Conservation (phyloP, 2,797 vertebrate genomes). For the Cichlasoma orientale region DNA sequence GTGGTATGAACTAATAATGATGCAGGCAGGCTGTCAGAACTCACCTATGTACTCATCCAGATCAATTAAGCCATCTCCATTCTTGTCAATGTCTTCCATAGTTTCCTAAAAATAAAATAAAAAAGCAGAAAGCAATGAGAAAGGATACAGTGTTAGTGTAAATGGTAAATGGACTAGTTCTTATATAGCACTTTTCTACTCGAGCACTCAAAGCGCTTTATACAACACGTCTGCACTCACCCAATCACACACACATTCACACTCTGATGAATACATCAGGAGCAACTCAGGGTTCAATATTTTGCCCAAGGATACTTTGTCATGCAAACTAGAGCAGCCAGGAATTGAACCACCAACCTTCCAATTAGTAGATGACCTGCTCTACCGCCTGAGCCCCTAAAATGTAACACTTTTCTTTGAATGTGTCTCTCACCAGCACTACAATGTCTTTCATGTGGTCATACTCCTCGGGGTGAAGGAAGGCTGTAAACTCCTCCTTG, state of each 20-base stretch:
- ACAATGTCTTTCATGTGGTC: slow-evolving; percentile 99
- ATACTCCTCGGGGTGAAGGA: slow-evolving; percentile 96
- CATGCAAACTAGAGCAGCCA: too few relatives aligned
- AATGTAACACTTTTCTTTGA: neutral
- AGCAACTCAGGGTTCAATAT: too few relatives aligned
- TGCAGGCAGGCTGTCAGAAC: slow-evolving; percentile 21
- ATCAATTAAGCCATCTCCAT: slow-evolving; percentile 95
- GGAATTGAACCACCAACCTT: too few relatives aligned
- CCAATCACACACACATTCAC: too few relatives aligned
- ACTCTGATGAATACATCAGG: too few relatives aligned
- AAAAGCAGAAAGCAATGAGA: neutral
- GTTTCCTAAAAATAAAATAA: slow-evolving; percentile 86
- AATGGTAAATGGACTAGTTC: too few relatives aligned
- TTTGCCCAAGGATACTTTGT: too few relatives aligned
- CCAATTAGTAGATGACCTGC: too few relatives aligned
- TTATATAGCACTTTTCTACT: too few relatives aligned
- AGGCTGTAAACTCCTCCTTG: slow-evolving; percentile 98
- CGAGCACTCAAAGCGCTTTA: too few relatives aligned
- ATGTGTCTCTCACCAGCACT: slow-evolving; percentile 84
- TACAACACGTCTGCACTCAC: too few relatives aligned
- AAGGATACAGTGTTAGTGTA: neutral
- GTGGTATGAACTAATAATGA: neutral
- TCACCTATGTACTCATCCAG: slow-evolving; percentile 97
- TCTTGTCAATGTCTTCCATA: slow-evolving; percentile 99
- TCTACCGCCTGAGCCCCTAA: too few relatives aligned